Evolutionary conservation across 2,888 invertebrate genomes (phyloP).

Genomic region (Anarsia innoxiella): DNA sequence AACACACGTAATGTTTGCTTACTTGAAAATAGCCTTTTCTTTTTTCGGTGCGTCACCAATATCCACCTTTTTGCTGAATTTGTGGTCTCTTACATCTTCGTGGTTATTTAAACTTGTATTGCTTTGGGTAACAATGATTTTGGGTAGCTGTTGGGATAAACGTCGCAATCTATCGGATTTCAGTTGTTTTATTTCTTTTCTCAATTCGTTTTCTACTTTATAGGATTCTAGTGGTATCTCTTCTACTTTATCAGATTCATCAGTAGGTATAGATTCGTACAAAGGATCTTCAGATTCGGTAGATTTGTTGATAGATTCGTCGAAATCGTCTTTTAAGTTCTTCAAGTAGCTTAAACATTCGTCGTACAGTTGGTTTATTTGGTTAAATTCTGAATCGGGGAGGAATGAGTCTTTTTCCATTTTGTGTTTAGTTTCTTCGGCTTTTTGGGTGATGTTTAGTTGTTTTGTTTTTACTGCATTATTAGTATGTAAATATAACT

Average conservation of each 20-base stretch:
- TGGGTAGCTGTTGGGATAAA: conserved; percentile 55
- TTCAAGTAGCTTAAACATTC: conserved; percentile 58
- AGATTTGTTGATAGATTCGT: background rate
- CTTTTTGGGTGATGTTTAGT: too few relatives aligned
- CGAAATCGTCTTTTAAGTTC: conserved; percentile 13
- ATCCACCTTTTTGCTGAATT: too few relatives aligned
- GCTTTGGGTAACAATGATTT: conserved; percentile 61
- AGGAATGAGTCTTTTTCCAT: conserved; percentile 28
- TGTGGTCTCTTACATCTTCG: too few relatives aligned
- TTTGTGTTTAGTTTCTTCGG: too few relatives aligned
- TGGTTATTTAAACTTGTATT: conserved; percentile 25
- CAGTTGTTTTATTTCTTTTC: conserved; percentile 38
- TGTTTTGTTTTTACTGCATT: too few relatives aligned
- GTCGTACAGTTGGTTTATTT: conserved; percentile 55
- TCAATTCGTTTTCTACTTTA: conserved; percentile 46
- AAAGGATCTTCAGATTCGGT: conserved; percentile 26
- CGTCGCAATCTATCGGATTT: conserved; percentile 51
- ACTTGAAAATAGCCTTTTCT: too few relatives aligned
- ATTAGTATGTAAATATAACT: too few relatives aligned
- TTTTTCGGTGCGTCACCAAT: too few relatives aligned
- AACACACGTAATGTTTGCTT: too few relatives aligned
- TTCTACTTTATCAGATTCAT: too few relatives aligned
- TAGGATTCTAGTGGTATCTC: too few relatives aligned
- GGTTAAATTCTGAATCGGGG: conserved; percentile 36
- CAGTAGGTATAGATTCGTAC: conserved; percentile 44